Base-by-base conservation (phyloP, 2,888 invertebrate species). In the Eupithecia vulgata region DNA sequence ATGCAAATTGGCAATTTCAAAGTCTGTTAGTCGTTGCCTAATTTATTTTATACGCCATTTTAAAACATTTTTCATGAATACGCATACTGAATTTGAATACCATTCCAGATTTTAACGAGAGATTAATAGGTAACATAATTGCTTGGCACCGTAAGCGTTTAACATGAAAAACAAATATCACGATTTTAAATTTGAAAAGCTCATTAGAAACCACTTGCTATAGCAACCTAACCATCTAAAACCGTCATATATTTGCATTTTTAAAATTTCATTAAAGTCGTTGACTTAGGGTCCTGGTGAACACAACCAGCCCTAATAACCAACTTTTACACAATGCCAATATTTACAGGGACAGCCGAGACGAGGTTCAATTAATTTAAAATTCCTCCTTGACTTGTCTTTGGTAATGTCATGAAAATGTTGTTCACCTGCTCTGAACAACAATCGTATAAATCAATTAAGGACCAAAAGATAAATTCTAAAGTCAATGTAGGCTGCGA, bases 251-350 rank as follows among this genome's bases (percentile, higher is more conserved):
- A 59, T 25, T 59, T 59, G 57, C 30, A 25, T 59, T 25, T 34
- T 62, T 17, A 17, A 34, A 59, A 5, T 13, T 83, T 82, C 34
- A 84, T 82, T 85, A 85, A 83, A 89, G 87, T 87, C 79, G 87
- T 87, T 90, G 87, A 90, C 88, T 88, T 91, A 89, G 87, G 83
- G 81, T 83, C 79, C 17, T 67, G 69, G 68, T 79, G 59, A 70
- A 75, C 76, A 76, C 35, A 64, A 37, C 10, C 35, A 35, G 15
- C 17, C 62, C 21, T 62, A 62, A 7, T 78, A 57, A 57, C 73
- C 66, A 76, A 75, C 71, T 79, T 74, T 73, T 66, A 52, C 61
- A 62, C 67, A 76, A 74, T 72, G 76, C 64, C 70, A 68, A 70
- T 40, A 75, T 70, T 57, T 17, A 30, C 57, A 61, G 48, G 48